phyloP scores from a whole-genome alignment of 1,140 invertebrate species.

The Laupala kohalensis region DNA sequence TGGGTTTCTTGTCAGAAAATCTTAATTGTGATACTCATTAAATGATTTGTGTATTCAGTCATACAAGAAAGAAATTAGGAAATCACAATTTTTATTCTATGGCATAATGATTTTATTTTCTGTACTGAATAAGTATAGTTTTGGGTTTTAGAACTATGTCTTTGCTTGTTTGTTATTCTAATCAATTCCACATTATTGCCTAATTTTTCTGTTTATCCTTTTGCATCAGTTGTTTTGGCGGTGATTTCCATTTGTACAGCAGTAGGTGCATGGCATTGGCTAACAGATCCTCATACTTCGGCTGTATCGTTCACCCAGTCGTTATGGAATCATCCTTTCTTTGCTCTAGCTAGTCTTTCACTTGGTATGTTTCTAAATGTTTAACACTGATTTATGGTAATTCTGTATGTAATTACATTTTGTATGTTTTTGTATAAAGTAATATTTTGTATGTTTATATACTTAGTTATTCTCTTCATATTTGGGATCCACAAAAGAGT shows the following conservation, averaged over 20 bases:
- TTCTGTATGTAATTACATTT: background rate
- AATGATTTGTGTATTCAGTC: no score
- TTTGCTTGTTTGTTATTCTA: no score
- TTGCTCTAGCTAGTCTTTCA: conserved; percentile 76
- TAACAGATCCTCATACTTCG: conserved; percentile 79
- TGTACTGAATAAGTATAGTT: no score
- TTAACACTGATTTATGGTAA: background rate
- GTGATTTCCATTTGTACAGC: conserved; percentile 78
- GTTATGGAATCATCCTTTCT: conserved; percentile 88
- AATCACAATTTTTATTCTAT: no score
- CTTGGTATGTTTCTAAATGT: conserved; percentile 39
- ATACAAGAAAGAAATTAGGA: no score
- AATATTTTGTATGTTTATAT: background rate
- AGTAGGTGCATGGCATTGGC: conserved; percentile 86
- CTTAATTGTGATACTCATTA: no score
- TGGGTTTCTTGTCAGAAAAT: no score
- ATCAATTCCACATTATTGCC: no score
- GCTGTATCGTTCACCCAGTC: conserved; percentile 81
- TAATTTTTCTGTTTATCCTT: conserved; percentile 15
- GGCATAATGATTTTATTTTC: no score
- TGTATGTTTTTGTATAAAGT: background rate
- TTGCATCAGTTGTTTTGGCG: conserved; percentile 64
- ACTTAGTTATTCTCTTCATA: conserved; percentile 74
- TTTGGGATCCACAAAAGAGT: conserved; percentile 89
- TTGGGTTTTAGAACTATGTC: no score